Evolutionary conservation across 1,140 invertebrate genomes (phyloP).

Genomic region (Ladona fulva): DNA sequence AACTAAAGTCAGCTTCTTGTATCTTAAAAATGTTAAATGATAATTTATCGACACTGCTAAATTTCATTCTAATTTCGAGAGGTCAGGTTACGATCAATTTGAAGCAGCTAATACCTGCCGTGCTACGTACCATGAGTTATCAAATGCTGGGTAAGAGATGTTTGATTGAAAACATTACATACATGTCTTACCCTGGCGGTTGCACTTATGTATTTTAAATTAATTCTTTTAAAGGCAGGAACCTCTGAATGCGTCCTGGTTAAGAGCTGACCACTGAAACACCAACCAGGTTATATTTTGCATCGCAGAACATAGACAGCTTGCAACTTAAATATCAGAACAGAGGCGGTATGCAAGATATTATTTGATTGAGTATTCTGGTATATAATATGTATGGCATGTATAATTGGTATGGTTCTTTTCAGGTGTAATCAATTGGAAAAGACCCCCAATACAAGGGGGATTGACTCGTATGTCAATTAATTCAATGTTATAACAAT

Average conservation of each 20-base stretch:
- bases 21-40: too few relatives aligned
- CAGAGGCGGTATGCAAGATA: slow-evolving; percentile 41
- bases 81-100: background rate
- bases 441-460: too few relatives aligned
- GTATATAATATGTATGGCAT: too few relatives aligned
- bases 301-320: slow-evolving; percentile 57
- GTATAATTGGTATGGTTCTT: too few relatives aligned
- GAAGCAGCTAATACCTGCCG: background rate
- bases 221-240: background rate
- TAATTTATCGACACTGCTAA: too few relatives aligned
- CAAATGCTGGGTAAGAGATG: background rate
- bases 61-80: background rate
- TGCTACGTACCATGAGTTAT: background rate
- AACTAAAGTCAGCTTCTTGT: slow-evolving; percentile 28
- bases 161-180: too few relatives aligned
- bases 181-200: too few relatives aligned
- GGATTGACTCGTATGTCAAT: too few relatives aligned
- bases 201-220: background rate
- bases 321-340: slow-evolving; percentile 45
- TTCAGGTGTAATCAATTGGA: too few relatives aligned
- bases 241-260: slow-evolving; percentile 16
- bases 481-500: too few relatives aligned
- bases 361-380: slow-evolving; percentile 38
- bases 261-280: slow-evolving; percentile 27
- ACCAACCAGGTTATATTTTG: slow-evolving; percentile 34